Evolutionary conservation across 2,888 invertebrate species (phyloP).

Genomic region (Alsophila aescularia): DNA sequence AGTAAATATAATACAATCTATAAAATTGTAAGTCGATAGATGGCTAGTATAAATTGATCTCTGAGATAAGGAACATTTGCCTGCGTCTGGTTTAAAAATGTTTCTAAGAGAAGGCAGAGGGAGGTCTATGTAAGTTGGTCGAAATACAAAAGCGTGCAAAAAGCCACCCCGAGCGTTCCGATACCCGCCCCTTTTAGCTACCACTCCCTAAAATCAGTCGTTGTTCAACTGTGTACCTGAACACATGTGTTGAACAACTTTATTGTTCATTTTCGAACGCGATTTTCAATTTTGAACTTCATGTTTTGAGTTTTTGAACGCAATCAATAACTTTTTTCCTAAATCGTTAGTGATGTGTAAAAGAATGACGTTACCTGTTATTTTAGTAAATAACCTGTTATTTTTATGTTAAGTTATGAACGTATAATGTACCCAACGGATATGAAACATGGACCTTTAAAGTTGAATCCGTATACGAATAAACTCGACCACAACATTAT

Average conservation of each 20-base stretch:
- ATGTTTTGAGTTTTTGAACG: conserved; percentile 25
- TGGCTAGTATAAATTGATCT: conserved; percentile 52
- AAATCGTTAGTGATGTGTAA: conserved; percentile 23
- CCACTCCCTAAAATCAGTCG: conserved; percentile 74
- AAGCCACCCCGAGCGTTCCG: conserved; percentile 65
- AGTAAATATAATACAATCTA: conserved; percentile 12
- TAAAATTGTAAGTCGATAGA: conserved; percentile 54
- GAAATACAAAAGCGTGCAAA: conserved; percentile 71
- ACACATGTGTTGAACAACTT: conserved; percentile 38
- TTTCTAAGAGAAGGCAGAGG: conserved; percentile 33
- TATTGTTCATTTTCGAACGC: conserved; percentile 11
- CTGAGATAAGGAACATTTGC: conserved; percentile 1
- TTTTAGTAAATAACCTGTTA: neutral
- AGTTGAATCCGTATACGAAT: conserved; percentile 68
- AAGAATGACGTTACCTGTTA: conserved; percentile 2
- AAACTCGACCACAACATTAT: conserved; percentile 75
- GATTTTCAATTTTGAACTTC: conserved; percentile 20
- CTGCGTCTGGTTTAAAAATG: conserved; percentile 14
- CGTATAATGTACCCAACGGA: conserved; percentile 79
- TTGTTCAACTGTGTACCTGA: conserved; percentile 44
- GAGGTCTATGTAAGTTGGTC: conserved; percentile 55
- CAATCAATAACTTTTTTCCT: neutral
- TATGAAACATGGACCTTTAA: conserved; percentile 74
- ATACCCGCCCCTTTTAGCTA: conserved; percentile 72
- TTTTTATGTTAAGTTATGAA: conserved; percentile 39